phyloP scores from a whole-genome alignment of 2,797 vertebrate species.

The Silurus aristotelis region DNA sequence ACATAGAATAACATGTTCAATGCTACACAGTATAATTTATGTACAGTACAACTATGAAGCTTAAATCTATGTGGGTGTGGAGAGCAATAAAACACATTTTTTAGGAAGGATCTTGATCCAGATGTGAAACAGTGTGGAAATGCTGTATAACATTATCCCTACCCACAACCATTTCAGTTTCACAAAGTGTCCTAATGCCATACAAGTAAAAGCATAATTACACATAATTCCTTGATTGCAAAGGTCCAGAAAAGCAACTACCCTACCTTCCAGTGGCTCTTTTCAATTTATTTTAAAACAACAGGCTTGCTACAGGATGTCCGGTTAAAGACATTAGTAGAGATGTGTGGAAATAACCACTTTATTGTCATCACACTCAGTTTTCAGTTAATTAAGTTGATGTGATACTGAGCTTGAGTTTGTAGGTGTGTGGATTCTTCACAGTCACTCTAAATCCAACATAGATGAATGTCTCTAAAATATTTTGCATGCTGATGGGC shows the following conservation, averaged over 20 bases:
- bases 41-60: background rate
- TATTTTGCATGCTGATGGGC: too few relatives aligned
- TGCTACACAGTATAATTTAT: background rate
- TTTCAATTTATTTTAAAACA: too few relatives aligned
- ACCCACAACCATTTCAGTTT: background rate
- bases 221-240: background rate
- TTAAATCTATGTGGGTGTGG: background rate
- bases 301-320: too few relatives aligned
- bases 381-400: too few relatives aligned
- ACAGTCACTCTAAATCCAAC: too few relatives aligned
- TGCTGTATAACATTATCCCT: background rate
- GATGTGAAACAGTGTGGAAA: slow-evolving; percentile 13
- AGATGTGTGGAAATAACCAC: too few relatives aligned
- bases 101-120: background rate
- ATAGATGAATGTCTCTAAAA: too few relatives aligned
- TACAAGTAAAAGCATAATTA: background rate
- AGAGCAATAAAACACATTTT: background rate
- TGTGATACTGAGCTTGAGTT: too few relatives aligned
- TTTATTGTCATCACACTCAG: too few relatives aligned
- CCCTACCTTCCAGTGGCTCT: too few relatives aligned
- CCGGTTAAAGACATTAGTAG: too few relatives aligned
- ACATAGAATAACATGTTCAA: background rate
- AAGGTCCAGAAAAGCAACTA: background rate
- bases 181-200: background rate
- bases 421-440: too few relatives aligned